Evolutionary conservation across 2,888 invertebrate genomes (phyloP), one percentile per base, ranked within the genome.

Genomic region (Miltochrista miniata): DNA sequence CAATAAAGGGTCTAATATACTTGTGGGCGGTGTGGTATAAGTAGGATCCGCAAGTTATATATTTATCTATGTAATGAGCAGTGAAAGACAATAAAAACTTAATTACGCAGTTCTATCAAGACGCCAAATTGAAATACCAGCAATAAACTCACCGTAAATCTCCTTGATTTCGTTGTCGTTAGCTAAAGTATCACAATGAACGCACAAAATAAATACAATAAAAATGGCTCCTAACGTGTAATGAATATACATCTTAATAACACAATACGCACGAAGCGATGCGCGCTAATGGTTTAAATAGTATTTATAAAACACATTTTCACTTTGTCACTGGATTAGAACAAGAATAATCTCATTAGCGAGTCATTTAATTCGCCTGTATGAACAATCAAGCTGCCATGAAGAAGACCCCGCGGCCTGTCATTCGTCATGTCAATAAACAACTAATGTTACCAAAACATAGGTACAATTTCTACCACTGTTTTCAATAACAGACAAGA

Each of bases 161-260:
- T 85, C 81, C 79, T 79, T 83, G 74, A 81, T 82, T 89, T 90
- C 90, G 88, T 90, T 90, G 89, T 90, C 86, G 80, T 81, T 87
- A 72, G 74, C 85, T 77, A 81, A 83, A 87, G 83, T 90, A 87
- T 89, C 90, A 90, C 91, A 90, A 88, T 90, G 87, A 87, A 89
- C 90, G 83, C 89, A 87, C 85, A 90, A 90, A 88, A 91, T 90
- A 89, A 89, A 91, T 86, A 90, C 82, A 86, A 87, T 83, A 88
- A 92, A 92, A 91, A 92, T 92, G 92, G 92, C 92, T 88, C 87
- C 92, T 87, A 90, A 63, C 74, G 84, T 84, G 83, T 79, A 87
- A 70, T 77, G 84, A 85, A 86, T 79, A 89, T 86, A 87, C 92
- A 92, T 92, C 83, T 83, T 90, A 74, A 66, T 68, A 63, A 70